A percentile compares a stretch with the other conserved stretches of the same genome.
phyloP scores from a whole-genome alignment of 2,113 vertebrate genomes.

The Sisor rabdophorus region DNA sequence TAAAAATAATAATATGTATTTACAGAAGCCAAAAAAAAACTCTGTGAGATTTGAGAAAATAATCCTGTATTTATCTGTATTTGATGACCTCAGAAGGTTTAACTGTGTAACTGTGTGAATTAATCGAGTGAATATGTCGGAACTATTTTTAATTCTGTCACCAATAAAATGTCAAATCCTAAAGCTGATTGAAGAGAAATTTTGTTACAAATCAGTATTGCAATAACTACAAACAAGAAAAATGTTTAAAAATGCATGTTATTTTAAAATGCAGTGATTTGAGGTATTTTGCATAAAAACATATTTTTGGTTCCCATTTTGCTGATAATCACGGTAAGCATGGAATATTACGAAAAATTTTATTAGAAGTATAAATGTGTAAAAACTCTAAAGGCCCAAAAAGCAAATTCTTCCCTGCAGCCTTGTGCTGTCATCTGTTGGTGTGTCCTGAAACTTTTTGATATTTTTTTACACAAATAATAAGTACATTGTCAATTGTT shows the following conservation, averaged over 20 bases:
- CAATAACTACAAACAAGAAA: too few species aligned
- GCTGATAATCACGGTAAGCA: too few species aligned
- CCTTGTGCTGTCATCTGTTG: too few species aligned
- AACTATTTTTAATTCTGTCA: conserved; percentile 14
- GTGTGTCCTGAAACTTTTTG: too few species aligned
- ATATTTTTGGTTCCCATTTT: too few species aligned
- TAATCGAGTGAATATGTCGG: conserved; percentile 4
- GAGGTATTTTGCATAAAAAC: too few species aligned
- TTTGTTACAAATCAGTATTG: too few species aligned
- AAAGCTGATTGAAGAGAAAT: too few species aligned
- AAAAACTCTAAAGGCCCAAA: background rate
- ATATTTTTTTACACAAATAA: too few species aligned
- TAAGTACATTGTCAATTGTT: background rate
- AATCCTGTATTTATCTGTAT: conserved; percentile 50
- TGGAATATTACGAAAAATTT: background rate
- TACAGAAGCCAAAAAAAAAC: conserved; percentile 50
- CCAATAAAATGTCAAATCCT: background rate
- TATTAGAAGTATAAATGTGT: background rate
- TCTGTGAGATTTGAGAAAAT: conserved; percentile 54
- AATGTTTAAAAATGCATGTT: too few species aligned
- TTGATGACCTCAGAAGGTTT: conserved; percentile 16
- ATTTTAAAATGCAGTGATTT: too few species aligned
- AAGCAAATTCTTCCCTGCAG: background rate
- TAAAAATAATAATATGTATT: too few species aligned
- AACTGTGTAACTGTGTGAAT: conserved; percentile 35